Evolutionary conservation across 1,140 invertebrate species (phyloP).

Genomic region (Drosophila auraria): DNA sequence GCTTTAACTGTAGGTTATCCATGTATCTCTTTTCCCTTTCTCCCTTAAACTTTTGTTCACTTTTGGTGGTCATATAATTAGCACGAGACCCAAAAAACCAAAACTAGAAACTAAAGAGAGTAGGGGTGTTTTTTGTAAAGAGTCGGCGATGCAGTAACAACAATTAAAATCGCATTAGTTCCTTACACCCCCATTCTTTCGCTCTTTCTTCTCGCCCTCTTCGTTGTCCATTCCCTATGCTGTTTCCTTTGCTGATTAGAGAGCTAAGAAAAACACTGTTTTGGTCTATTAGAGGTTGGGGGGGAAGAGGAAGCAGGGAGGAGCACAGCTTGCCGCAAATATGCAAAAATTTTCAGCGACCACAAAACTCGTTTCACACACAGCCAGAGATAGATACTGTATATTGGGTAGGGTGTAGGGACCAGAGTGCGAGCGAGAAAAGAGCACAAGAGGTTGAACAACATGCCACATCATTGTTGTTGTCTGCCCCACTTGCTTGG

Average conservation of each 20-base stretch:
- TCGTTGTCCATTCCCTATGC: slow-evolving; percentile 10
- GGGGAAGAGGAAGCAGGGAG: slow-evolving; percentile 13
- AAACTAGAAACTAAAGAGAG: background rate
- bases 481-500: slow-evolving; percentile 71
- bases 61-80: slow-evolving; percentile 40
- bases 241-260: slow-evolving; percentile 43
- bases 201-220: background rate
- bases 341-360: slow-evolving; percentile 41
- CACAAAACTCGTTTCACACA: slow-evolving; percentile 64
- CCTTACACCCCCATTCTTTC: background rate
- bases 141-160: slow-evolving; percentile 37
- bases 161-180: slow-evolving; percentile 75
- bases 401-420: background rate
- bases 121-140: slow-evolving; percentile 15
- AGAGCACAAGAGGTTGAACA: slow-evolving; percentile 29
- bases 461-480: slow-evolving; percentile 62
- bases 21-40: slow-evolving; percentile 7
- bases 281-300: slow-evolving; percentile 9
- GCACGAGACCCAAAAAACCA: slow-evolving; percentile 4
- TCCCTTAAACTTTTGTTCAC: background rate
- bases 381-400: slow-evolving; percentile 4
- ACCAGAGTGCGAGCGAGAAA: background rate
- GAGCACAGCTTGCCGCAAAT: slow-evolving; percentile 38
- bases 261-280: slow-evolving; percentile 34
- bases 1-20: background rate